A percentile compares a stretch with the other conserved stretches of the same genome.
phyloP scores from a whole-genome alignment of 2,797 vertebrate genomes.

The Borostomias antarcticus region DNA sequence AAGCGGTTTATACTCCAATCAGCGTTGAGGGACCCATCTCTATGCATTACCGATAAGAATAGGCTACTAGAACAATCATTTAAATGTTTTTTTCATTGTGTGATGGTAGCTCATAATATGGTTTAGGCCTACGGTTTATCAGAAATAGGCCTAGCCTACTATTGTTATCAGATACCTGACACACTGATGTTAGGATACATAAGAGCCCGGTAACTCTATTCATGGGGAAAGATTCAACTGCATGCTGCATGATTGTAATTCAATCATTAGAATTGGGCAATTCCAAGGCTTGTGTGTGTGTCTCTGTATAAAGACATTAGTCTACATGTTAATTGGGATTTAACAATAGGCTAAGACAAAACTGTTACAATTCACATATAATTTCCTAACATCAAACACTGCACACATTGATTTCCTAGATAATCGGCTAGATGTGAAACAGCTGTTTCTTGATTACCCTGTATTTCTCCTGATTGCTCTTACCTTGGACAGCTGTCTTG shows the following conservation, averaged over 20 bases:
- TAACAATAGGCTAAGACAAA: not conserved
- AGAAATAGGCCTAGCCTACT: too few relatives aligned
- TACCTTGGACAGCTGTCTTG: slow-evolving; percentile 85
- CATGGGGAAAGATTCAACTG: too few relatives aligned
- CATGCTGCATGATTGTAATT: not conserved
- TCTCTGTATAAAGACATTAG: not conserved
- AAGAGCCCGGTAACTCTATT: too few relatives aligned
- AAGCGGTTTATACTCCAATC: not conserved
- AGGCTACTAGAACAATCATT: not conserved
- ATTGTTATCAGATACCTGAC: too few relatives aligned
- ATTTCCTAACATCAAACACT: not conserved
- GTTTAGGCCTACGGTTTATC: too few relatives aligned
- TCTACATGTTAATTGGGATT: not conserved
- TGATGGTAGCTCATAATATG: not conserved
- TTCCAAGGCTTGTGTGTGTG: not conserved
- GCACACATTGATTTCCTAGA: not conserved
- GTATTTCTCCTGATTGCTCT: not conserved
- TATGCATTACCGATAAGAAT: slow-evolving; percentile 4
- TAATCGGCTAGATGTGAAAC: too few relatives aligned
- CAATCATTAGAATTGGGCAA: not conserved
- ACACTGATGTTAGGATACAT: too few relatives aligned
- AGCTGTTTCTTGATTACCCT: not conserved
- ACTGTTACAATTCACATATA: not conserved
- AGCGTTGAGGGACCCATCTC: slow-evolving; percentile 4
- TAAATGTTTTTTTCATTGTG: not conserved